These are phyloP conservation scores for Leptestheria dahalacensis DNA, from an alignment of 1,140 invertebrate species.

Conservation along the genomic window DNA sequence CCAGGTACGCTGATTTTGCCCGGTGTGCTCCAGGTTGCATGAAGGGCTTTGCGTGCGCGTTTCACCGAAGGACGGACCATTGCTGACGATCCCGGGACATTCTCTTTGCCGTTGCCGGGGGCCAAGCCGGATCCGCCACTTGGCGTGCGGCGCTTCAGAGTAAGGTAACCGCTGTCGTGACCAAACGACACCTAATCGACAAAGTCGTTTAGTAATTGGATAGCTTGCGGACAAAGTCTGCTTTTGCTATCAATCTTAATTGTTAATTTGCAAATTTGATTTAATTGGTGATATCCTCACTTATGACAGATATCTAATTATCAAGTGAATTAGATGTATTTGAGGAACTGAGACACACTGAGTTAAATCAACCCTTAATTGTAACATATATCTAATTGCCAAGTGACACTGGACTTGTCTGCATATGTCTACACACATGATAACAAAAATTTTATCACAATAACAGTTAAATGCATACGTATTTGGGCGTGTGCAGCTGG, in stretches of 20 bases:
- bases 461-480: background rate
- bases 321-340: too few relatives aligned
- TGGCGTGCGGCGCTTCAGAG: constrained; percentile 30
- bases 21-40: constrained; percentile 49
- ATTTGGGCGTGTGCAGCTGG: constrained; percentile 1
- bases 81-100: constrained; percentile 25
- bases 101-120: constrained; percentile 41
- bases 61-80: constrained; percentile 27
- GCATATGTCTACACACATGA: background rate
- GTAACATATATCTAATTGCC: too few relatives aligned
- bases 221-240: too few relatives aligned
- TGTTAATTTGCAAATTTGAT: too few relatives aligned
- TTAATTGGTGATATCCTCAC: too few relatives aligned
- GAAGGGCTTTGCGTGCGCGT: constrained; percentile 55
- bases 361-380: too few relatives aligned
- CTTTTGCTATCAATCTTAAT: too few relatives aligned
- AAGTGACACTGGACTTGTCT: too few relatives aligned
- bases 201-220: too few relatives aligned
- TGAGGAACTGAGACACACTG: too few relatives aligned
- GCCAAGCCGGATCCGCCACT: constrained; percentile 16
- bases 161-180: constrained; percentile 40
- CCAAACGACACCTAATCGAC: background rate
- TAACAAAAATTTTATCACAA: background rate
- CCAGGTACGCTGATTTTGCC: constrained; percentile 27
- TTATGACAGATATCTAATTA: too few relatives aligned